phyloP scores from a whole-genome alignment of 1,140 invertebrate genomes.

The Drosophila triauraria region DNA sequence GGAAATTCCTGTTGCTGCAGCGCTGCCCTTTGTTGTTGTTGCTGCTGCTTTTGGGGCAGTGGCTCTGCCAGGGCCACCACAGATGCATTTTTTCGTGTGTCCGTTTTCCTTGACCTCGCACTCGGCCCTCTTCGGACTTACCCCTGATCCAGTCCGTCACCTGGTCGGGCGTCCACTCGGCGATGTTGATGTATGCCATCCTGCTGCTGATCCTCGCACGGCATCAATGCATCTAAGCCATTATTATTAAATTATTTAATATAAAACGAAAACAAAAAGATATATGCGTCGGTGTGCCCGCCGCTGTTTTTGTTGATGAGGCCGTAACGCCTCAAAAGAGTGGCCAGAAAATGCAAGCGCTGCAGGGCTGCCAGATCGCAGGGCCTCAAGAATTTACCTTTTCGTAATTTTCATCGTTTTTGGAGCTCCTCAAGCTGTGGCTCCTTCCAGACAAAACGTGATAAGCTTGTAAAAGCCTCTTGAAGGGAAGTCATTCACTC shows the following conservation, averaged over 20 bases:
- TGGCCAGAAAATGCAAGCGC: not conserved
- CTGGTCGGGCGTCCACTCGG: constrained; percentile 96
- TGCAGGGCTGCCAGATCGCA: not conserved
- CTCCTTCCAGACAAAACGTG: too few species aligned
- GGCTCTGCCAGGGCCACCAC: constrained; percentile 31
- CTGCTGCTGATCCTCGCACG: constrained; percentile 40
- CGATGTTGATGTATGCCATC: constrained; percentile 95
- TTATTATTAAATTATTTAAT: constrained; percentile 31
- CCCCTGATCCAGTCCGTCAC: constrained; percentile 97
- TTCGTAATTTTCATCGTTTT: not conserved
- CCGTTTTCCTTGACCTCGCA: constrained; percentile 67
- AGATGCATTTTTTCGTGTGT: constrained; percentile 68
- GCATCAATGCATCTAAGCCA: constrained; percentile 57
- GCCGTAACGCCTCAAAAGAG: not conserved
- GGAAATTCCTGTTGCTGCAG: constrained; percentile 32
- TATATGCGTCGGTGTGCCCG: constrained; percentile 16
- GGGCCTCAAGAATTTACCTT: too few species aligned
- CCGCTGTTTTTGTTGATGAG: not conserved
- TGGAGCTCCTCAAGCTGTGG: too few species aligned
- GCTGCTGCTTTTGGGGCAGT: constrained; percentile 46
- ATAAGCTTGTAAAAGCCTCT: too few species aligned
- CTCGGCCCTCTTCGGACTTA: constrained; percentile 70
- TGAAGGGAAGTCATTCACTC: accelerated
- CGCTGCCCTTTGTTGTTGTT: constrained; percentile 22
- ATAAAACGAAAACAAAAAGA: constrained; percentile 17